A percentile compares a stretch with the other conserved stretches of the same genome.
phyloP scores from a whole-genome alignment of 2,113 vertebrate species.

The Hystrix cristata region DNA sequence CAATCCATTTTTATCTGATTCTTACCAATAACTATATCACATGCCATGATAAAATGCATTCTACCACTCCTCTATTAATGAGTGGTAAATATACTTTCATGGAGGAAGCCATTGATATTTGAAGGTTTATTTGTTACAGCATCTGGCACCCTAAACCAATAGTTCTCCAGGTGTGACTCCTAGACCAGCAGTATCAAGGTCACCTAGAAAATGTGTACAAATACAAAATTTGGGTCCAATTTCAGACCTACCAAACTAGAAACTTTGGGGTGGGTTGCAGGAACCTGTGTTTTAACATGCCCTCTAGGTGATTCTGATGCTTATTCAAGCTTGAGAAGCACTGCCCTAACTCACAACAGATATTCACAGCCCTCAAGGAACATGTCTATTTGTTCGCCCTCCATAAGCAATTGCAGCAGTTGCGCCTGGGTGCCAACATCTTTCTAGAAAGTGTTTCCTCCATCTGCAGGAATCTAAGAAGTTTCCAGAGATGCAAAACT shows the following conservation, averaged over 20 bases:
- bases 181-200: not conserved
- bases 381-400: not conserved
- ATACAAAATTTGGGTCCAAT: not conserved
- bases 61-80: not conserved
- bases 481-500: not conserved
- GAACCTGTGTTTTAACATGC: not conserved
- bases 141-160: not conserved
- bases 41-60: not conserved
- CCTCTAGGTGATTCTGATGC: not conserved
- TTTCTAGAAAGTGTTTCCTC: not conserved
- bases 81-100: not conserved
- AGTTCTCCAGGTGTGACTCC: not conserved
- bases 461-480: not conserved
- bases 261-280: not conserved
- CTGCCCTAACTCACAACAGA: not conserved
- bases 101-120: not conserved
- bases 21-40: not conserved
- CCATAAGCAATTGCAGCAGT: not conserved
- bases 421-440: not conserved
- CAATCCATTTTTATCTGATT: not conserved
- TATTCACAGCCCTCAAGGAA: not conserved
- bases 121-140: not conserved
- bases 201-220: not conserved
- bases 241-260: not conserved
- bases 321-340: not conserved